These are phyloP conservation scores for Cataglyphis hispanica DNA, from an alignment of 1,140 invertebrate genomes.

Conservation along the genomic window DNA sequence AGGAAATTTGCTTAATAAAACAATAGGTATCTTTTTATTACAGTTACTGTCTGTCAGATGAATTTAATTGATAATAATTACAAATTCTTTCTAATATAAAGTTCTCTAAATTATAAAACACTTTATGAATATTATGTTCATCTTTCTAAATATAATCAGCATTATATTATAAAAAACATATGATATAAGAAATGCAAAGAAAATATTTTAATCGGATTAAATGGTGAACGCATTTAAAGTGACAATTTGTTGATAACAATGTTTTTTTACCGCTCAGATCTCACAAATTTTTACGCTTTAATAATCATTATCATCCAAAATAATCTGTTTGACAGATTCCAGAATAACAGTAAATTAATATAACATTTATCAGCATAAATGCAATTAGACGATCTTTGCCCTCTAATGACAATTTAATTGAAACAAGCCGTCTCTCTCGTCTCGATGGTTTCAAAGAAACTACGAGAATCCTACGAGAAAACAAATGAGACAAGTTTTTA, in stretches of 20 bases:
- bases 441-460: conserved; percentile 36
- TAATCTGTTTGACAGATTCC: background rate
- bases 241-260: background rate
- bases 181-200: background rate
- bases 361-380: background rate
- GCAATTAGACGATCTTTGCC: conserved; percentile 15
- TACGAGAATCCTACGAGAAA: conserved; percentile 22
- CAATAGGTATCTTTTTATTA: conserved; percentile 13
- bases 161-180: too few relatives aligned
- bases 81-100: background rate
- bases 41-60: conserved; percentile 1
- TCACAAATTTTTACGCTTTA: background rate
- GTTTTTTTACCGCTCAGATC: conserved; percentile 4
- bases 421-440: conserved; percentile 38
- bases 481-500: conserved; percentile 46
- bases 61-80: conserved; percentile 28
- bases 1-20: conserved; percentile 20
- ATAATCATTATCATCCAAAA: background rate
- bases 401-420: conserved; percentile 43
- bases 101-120: background rate
- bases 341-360: background rate
- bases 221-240: background rate
- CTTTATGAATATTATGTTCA: background rate
- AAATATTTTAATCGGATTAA: background rate
- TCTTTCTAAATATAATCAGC: background rate